Evolutionary conservation across 1,140 invertebrate species (phyloP), one percentile per base, ranked within the genome.

Genomic region (Drosophila arawakana): DNA sequence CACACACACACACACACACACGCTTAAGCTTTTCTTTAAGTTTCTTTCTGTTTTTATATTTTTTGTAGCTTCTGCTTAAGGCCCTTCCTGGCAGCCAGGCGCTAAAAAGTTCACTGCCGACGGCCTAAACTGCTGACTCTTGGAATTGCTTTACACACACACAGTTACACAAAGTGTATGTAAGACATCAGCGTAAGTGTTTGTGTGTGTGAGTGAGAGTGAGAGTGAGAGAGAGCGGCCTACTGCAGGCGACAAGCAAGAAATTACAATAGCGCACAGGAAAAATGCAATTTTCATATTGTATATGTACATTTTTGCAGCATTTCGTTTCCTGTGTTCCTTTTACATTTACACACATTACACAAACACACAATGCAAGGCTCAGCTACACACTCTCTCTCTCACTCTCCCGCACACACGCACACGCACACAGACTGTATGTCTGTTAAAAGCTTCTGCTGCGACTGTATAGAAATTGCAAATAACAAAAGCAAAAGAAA

Each of bases 271-370:
- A 54, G 72, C 57, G 54, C 63, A 76, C 70, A 78, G 73, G 79
- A 83, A 83, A 86, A 86, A 88, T 86, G 84, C 84, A 86, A 88
- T 86, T 86, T 88, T 82, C 73, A 70, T 86, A 81, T 86, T 78
- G 47, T 78, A 60, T 85, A 52, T 54, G 49, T 47, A 60, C 55
- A 43, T 52, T 63, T 63, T 63, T 63, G 35, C 21, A 52, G 46
- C 46, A 54, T 49, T 49, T 49, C 18, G 37, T 30, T 59, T 59
- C 57, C 57, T 44, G 57, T 59, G 21, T 75, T 63, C 72, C 66
- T 83, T 66, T 77, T 77, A 55, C 21, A 46, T 35, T 35, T 41
- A 21, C 49, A 55, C 49, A 55, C 25, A 30, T 30, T 30, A 30
- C 25, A 30, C 25, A 30, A 30, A 30, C 25, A 30, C 68, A 57